Evolutionary conservation across 1,140 invertebrate genomes (phyloP).

Genomic region (Vanessa atalanta): DNA sequence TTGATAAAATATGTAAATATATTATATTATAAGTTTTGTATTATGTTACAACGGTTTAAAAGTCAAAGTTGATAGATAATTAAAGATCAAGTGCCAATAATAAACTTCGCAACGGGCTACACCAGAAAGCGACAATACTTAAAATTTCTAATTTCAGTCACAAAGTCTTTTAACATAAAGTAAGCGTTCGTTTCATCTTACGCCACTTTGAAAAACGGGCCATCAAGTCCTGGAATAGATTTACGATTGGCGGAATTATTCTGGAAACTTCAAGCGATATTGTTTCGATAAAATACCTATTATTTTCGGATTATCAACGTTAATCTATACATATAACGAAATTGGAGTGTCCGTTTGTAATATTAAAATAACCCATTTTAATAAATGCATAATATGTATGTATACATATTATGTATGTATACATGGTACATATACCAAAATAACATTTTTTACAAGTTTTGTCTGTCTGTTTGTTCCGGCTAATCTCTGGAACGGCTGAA

Average conservation of each 20-base stretch:
- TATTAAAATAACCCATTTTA: no score
- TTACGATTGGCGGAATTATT: constrained; percentile 31
- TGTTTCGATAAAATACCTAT: not conserved
- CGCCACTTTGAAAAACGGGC: constrained; percentile 25
- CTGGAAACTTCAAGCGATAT: constrained; percentile 5
- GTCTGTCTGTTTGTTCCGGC: no score
- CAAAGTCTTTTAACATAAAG: constrained; percentile 30
- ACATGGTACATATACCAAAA: no score
- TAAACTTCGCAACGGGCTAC: constrained; percentile 24
- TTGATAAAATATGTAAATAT: no score
- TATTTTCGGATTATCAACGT: not conserved
- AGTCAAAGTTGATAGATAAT: not conserved
- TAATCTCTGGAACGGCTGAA: no score
- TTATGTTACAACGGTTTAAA: not conserved
- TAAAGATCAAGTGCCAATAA: no score
- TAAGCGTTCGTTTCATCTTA: constrained; percentile 33
- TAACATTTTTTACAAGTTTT: no score
- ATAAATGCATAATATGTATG: no score
- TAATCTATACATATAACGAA: no score
- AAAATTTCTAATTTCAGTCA: constrained; percentile 38
- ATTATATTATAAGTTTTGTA: no score
- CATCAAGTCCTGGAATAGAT: constrained; percentile 35
- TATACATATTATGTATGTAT: no score
- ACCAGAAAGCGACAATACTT: constrained; percentile 27
- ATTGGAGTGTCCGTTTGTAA: no score